These are phyloP conservation scores for Scolopax mira DNA, from an alignment of 2,113 vertebrate genomes.

Conservation along the genomic window DNA sequence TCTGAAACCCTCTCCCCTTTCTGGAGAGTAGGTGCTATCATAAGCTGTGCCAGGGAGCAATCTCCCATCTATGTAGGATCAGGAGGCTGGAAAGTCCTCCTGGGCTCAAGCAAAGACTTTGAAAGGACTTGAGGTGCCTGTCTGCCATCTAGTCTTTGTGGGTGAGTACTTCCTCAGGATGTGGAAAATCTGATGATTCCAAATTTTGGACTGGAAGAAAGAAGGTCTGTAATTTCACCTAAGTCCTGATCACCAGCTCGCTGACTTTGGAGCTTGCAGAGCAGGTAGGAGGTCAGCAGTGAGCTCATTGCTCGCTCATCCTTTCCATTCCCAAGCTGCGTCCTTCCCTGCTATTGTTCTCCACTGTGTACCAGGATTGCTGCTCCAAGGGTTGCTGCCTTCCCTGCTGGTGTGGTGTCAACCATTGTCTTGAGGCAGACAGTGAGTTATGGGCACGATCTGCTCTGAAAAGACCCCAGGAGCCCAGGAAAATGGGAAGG, in stretches of 20 bases:
- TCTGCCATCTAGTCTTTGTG: background rate
- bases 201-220: background rate
- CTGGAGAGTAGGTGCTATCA: background rate
- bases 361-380: fast-evolving
- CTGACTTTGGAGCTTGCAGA: background rate
- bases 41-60: background rate
- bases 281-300: background rate
- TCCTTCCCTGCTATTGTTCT: background rate
- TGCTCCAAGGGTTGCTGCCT: background rate
- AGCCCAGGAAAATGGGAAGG: background rate
- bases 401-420: background rate
- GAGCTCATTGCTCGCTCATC: background rate
- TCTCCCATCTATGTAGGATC: fast-evolving
- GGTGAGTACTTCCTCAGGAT: background rate
- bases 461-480: background rate
- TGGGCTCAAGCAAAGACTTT: background rate
- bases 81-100: background rate
- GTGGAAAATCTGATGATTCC: background rate
- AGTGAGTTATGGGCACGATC: background rate
- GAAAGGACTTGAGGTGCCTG: background rate
- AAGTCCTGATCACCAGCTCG: background rate
- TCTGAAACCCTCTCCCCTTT: background rate
- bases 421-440: background rate
- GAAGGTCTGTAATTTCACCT: background rate
- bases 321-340: background rate